A percentile compares a stretch with the other conserved stretches of the same genome.
phyloP scores from a whole-genome alignment of 1,140 invertebrate genomes.

The Rhagoletis zephyria region DNA sequence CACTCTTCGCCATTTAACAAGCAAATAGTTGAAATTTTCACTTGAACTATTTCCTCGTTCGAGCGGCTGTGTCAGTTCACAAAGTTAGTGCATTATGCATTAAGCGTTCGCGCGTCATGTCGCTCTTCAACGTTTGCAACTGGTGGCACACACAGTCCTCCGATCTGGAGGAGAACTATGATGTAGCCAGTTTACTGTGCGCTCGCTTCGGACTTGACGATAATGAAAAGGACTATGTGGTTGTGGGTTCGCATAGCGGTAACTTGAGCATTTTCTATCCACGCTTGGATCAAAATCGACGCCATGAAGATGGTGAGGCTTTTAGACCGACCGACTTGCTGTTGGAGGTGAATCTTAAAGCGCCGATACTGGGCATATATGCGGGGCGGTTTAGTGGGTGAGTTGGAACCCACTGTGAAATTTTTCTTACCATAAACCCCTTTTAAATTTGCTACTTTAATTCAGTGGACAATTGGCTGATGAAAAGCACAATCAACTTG shows the following conservation, averaged over 20 bases:
- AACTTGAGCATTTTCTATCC: conserved; percentile 79
- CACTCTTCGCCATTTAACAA: background rate
- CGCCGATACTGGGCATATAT: conserved; percentile 81
- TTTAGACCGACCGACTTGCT: conserved; percentile 80
- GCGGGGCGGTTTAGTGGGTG: conserved; percentile 83
- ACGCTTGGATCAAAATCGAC: conserved; percentile 75
- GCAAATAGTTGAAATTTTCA: background rate
- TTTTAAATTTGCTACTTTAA: background rate
- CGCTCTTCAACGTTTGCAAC: conserved; percentile 85
- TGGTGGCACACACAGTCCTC: conserved; percentile 82
- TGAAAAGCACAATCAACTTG: conserved; percentile 68
- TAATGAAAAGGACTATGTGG: conserved; percentile 77
- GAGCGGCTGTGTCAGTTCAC: conserved; percentile 15
- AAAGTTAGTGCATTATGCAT: background rate
- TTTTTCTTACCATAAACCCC: background rate
- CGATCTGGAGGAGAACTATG: conserved; percentile 75
- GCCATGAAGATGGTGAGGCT: conserved; percentile 65
- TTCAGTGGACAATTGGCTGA: conserved; percentile 64
- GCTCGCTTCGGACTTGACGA: conserved; percentile 76
- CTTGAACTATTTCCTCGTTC: background rate
- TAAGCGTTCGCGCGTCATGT: conserved; percentile 76
- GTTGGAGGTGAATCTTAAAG: conserved; percentile 79
- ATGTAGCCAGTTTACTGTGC: conserved; percentile 68
- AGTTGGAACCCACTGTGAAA: background rate
- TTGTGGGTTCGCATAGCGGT: conserved; percentile 82